Conservation (phyloP, 2,888 invertebrate species). For the Melinaea menophilus region DNA sequence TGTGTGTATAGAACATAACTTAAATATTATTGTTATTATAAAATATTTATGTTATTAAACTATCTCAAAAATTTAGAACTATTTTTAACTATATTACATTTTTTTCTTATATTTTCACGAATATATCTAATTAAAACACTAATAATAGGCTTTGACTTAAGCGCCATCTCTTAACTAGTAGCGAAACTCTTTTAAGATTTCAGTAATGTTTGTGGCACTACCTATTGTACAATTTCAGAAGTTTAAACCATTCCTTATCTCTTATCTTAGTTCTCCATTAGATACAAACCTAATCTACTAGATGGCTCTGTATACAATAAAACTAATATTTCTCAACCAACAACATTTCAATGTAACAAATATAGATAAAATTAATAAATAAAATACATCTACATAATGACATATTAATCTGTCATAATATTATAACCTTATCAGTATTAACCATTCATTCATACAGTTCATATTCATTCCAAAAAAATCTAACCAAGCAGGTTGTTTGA, state of each 20-base stretch:
- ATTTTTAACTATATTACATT: no score
- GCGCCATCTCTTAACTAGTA: constrained; percentile 4
- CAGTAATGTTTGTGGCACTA: background rate
- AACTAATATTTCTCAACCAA: constrained; percentile 1
- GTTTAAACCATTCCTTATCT: background rate
- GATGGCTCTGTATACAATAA: background rate
- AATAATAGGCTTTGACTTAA: background rate
- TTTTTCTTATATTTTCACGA: background rate
- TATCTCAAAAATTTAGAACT: no score
- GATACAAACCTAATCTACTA: background rate
- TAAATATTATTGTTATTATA: no score
- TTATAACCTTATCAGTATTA: background rate
- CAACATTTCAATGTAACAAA: constrained; percentile 21
- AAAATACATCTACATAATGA: background rate
- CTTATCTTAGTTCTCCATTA: background rate
- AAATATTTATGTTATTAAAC: no score
- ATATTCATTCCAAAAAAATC: constrained; percentile 30
- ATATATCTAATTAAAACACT: background rate
- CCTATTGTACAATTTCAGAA: background rate
- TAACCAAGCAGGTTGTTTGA: constrained; percentile 38
- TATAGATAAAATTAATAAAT: background rate
- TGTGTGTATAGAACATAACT: no score
- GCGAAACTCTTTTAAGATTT: background rate
- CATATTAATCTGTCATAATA: background rate
- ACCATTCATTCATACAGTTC: background rate